Evolutionary conservation across 2,888 invertebrate species (phyloP), one percentile per base, ranked within the genome.

Genomic region (Eumerus sabulonum): DNA sequence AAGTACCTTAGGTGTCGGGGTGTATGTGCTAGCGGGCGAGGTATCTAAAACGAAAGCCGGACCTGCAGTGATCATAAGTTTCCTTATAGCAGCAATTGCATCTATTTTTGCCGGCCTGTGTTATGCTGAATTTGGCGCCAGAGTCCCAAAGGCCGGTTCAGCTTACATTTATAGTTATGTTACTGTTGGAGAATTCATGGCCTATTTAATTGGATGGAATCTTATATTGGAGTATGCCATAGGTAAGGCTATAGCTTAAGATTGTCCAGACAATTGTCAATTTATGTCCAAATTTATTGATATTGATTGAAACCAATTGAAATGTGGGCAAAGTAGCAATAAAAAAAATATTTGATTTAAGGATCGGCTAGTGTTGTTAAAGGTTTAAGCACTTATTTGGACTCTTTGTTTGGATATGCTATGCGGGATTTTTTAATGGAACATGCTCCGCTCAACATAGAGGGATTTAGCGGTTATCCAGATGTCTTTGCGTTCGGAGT

Each of bases 151-250:
- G 85, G 96, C 96, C 0, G 97, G 98, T 3, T 97, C 96, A 0
- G 98, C 97, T 0, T 98, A 98, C 85, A 93, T 97, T 5, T 98
- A 98, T 91, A 96, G 96, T 86, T 98, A 97, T 87, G 97, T 97
- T 14, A 95, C 96, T 57, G 94, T 97, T 66, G 97, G 97, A 0
- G 97, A 98, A 90, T 94, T 97, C 85, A 92, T 95, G 66, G 97
- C 97, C 0, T 97, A 97, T 87, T 90, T 95, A 51, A 96, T 97
- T 84, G 97, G 97, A 14, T 98, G 98, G 98, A 97, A 97, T 88
- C 92, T 98, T 57, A 95, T 97, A 83, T 90, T 97, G 56, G 96
- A 96, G 87, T 96, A 96, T 88, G 92, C 95, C 45, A 95, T 96
- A 76, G 96, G 95, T 93, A 88, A 90, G 85, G 27, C 27, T 27